Evolutionary conservation across 2,888 invertebrate species (phyloP).

Genomic region (Troides aeacus): DNA sequence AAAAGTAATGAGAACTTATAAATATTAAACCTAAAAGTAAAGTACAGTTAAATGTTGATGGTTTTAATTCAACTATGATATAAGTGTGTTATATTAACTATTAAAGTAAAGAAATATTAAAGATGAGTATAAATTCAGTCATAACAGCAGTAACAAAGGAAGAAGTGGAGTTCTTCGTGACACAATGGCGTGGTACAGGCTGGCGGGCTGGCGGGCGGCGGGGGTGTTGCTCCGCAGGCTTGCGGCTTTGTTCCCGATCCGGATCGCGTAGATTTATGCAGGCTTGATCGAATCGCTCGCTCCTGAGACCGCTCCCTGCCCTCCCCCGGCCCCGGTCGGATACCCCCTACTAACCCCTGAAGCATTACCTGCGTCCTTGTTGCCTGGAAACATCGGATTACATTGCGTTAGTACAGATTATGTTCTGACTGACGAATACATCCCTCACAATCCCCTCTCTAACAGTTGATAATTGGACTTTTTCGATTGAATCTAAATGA

Average conservation of each 20-base stretch:
- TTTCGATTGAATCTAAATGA: not conserved
- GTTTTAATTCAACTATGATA: no score
- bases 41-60: no score
- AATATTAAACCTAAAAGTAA: no score
- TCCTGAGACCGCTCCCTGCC: not conserved
- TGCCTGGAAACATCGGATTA: constrained; percentile 31
- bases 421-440: constrained; percentile 11
- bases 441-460: constrained; percentile 2
- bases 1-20: no score
- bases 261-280: constrained; percentile 77
- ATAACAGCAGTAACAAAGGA: constrained; percentile 18
- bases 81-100: no score
- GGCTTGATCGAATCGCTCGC: constrained; percentile 68
- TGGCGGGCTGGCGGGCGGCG: constrained; percentile 31
- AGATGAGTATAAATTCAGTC: not conserved
- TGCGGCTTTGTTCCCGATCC: constrained; percentile 74
- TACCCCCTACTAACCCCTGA: constrained; percentile 40
- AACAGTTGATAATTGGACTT: not conserved
- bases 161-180: constrained; percentile 15
- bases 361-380: constrained; percentile 43
- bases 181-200: constrained; percentile 26
- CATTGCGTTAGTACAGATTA: constrained; percentile 22
- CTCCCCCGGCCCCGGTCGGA: not conserved
- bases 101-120: constrained; percentile 12
- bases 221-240: constrained; percentile 52